A percentile compares a stretch with the other conserved stretches of the same genome.
Conservation (phyloP, 1,140 invertebrate species). For the Hylaeus volcanicus region DNA sequence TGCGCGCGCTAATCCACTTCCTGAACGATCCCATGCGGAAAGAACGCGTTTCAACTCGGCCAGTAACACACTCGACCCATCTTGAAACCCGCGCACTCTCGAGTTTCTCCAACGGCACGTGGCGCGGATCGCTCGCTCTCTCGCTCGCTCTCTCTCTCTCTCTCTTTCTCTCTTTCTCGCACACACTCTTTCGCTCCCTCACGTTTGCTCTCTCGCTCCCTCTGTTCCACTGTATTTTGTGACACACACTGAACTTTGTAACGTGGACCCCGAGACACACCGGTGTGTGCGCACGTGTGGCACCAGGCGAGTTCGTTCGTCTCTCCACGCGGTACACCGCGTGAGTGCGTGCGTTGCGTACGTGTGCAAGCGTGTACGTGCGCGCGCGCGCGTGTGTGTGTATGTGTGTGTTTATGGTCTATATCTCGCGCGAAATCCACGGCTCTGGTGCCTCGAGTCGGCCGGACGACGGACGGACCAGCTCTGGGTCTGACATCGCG, state of each 20-base stretch:
- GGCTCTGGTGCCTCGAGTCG: conserved; percentile 75
- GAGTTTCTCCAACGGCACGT: conserved; percentile 43
- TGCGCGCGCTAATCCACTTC: conserved; percentile 63
- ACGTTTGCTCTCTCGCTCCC: neutral
- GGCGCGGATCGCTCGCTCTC: neutral
- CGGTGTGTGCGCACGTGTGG: conserved; percentile 17
- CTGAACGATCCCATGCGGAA: conserved; percentile 65
- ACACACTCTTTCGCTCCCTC: neutral
- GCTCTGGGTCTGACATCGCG: conserved; percentile 62
- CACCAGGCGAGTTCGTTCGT: conserved; percentile 29
- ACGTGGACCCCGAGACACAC: conserved; percentile 11
- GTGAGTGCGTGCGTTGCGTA: conserved; percentile 6
- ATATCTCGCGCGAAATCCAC: conserved; percentile 73
- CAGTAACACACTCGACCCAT: conserved; percentile 59
- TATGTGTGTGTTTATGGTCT: conserved; percentile 56
- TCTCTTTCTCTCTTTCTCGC: neutral
- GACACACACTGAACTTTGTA: conserved; percentile 37
- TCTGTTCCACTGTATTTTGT: conserved; percentile 12
- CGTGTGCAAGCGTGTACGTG: no score
- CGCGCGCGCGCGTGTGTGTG: neutral
- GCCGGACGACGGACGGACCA: conserved; percentile 77
- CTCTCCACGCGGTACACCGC: conserved; percentile 38
- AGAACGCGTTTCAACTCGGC: conserved; percentile 50
- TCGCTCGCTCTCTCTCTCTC: conserved; percentile 11
- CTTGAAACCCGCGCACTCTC: conserved; percentile 8